phyloP scores from a whole-genome alignment of 2,797 vertebrate genomes.

The Okamejei kenojei region DNA sequence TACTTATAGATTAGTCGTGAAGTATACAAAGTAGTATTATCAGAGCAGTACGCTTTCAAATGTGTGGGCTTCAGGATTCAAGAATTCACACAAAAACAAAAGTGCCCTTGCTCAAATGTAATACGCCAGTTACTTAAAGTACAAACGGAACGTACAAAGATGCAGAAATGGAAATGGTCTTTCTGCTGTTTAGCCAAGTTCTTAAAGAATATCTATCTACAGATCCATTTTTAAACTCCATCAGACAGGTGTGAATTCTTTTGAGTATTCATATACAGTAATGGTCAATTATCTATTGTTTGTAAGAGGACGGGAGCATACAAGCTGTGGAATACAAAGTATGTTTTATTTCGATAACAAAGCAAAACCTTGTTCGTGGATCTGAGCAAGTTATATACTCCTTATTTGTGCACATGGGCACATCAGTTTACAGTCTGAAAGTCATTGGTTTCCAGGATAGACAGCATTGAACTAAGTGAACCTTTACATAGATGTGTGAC shows the following conservation, averaged over 20 bases:
- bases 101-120: neutral
- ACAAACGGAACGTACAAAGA: neutral
- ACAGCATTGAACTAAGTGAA: neutral
- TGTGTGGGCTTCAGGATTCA: too few relatives aligned
- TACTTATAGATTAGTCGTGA: too few relatives aligned
- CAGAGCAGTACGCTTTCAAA: neutral
- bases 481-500: neutral
- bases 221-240: neutral
- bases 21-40: neutral
- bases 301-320: neutral
- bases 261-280: neutral
- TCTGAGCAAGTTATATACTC: neutral
- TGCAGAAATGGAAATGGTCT: neutral
- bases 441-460: neutral
- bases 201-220: too few relatives aligned
- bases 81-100: too few relatives aligned
- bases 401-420: neutral
- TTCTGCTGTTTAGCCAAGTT: too few relatives aligned
- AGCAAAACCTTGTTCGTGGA: neutral
- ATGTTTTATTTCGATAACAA: neutral
- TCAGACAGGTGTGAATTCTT: neutral
- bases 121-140: neutral
- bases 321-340: neutral
- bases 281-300: neutral
- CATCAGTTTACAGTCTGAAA: neutral